These are phyloP conservation scores for Drosophila sproati DNA, from an alignment of 1,140 invertebrate genomes.

Conservation along the genomic window DNA sequence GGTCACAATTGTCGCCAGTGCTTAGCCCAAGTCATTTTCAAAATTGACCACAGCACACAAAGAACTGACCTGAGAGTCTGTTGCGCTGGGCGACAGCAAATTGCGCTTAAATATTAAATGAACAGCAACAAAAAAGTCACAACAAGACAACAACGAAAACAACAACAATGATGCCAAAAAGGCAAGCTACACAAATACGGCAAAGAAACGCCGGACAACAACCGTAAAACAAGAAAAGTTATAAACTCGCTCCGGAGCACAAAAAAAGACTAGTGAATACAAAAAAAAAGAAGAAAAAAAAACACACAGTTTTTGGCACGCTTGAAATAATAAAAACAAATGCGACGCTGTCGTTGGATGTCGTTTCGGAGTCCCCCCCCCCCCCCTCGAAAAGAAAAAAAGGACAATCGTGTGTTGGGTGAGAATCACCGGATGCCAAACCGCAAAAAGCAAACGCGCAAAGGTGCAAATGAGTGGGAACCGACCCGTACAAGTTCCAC, in stretches of 20 bases:
- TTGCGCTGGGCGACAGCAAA: slow-evolving; percentile 67
- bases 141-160: slow-evolving; percentile 18
- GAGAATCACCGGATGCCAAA: slow-evolving; percentile 44
- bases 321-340: slow-evolving; percentile 83
- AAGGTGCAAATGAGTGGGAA: slow-evolving; percentile 77
- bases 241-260: slow-evolving; percentile 72
- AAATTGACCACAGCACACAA: slow-evolving; percentile 77
- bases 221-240: slow-evolving; percentile 82
- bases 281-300: slow-evolving; percentile 45
- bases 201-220: slow-evolving; percentile 67
- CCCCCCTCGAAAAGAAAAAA: slow-evolving; percentile 6
- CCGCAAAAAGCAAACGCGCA: slow-evolving; percentile 69
- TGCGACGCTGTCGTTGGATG: slow-evolving; percentile 45
- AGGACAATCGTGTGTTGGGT: slow-evolving; percentile 72
- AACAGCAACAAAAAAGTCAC: slow-evolving; percentile 54
- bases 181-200: slow-evolving; percentile 24
- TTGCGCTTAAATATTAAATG: slow-evolving; percentile 84
- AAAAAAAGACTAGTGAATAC: slow-evolving; percentile 23
- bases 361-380: not conserved
- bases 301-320: slow-evolving; percentile 72
- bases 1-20: slow-evolving; percentile 73
- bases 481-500: slow-evolving; percentile 23
- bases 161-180: slow-evolving; percentile 1
- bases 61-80: slow-evolving; percentile 34
- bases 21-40: slow-evolving; percentile 80